Base-by-base conservation (phyloP, 2,888 invertebrate genomes). In the Caradrina clavipalpis region DNA sequence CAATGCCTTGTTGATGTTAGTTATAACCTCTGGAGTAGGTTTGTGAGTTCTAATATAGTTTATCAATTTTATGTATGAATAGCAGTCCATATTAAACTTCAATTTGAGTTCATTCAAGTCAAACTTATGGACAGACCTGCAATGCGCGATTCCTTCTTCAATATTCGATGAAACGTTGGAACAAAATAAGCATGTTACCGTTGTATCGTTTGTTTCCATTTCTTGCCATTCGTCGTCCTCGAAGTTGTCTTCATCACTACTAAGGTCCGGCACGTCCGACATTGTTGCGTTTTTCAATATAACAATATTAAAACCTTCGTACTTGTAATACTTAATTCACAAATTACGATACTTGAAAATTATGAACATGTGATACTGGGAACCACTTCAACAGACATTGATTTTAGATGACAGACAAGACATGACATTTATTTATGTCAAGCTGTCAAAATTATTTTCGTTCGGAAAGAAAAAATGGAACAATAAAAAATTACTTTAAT, bases 61-160 rank as follows among this genome's bases (percentile, higher is more conserved):
- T 1, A 98, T 97, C 86, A 98, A 84, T 90, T 98, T 98, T 35
- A 98, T 97, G 82, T 97, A 98, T 0, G 97, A 97, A 92, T 98
- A 98, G 86, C 97, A 97, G 89, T 98, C 98, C 97, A 98, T 97
- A 81, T 96, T 96, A 86, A 97, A 97, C 88, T 97, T 97, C 4
- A 91, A 90, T 90, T 98, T 98, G 49, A 98, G 93, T 58, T 93
- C 91, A 8, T 96, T 91, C 67, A 98, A 93, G 88, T 97, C 96
- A 80, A 98, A 97, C 64, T 96, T 96, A 86, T 98, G 98, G 19
- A 88, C 92, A 6, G 90, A 90, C 77, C 96, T 96, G 76, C 98
- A 97, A 89, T 98, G 98, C 26, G 96, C 93, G 61, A 98, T 92
- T 31, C 97, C 98, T 69, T 96, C 95, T 45, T 97, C 96, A 63